Evolutionary conservation across 2,888 invertebrate species (phyloP).

Genomic region (Cheilosia grossa): DNA sequence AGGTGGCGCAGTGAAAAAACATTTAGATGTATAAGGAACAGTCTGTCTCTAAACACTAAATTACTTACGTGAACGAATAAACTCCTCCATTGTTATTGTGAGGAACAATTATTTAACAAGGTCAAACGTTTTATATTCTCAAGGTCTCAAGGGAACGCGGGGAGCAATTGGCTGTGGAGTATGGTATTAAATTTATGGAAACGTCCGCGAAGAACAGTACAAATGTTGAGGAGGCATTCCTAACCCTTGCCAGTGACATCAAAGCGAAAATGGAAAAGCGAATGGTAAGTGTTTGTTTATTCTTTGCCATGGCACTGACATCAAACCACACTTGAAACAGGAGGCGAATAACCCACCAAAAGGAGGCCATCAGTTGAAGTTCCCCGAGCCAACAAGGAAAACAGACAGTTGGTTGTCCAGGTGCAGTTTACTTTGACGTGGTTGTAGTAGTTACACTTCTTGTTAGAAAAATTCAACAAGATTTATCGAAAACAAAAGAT

Average conservation of each 20-base stretch:
- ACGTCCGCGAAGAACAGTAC: constrained; percentile 99
- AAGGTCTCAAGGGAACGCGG: constrained; percentile 97
- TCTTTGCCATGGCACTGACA: not conserved
- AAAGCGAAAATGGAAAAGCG: constrained; percentile 99
- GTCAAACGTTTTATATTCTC: not conserved
- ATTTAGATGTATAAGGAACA: no score
- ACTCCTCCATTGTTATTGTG: no score
- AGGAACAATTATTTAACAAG: not conserved
- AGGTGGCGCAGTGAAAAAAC: no score
- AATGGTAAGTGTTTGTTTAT: constrained; percentile 87
- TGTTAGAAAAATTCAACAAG: constrained; percentile 76
- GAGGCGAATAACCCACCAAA: constrained; percentile 95
- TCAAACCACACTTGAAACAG: constrained; percentile 83
- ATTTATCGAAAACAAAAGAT: constrained; percentile 51
- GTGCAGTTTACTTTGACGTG: constrained; percentile 94
- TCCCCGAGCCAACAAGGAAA: constrained; percentile 91
- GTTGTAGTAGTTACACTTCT: constrained; percentile 82
- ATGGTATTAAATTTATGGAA: constrained; percentile 99
- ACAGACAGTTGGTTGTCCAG: constrained; percentile 93
- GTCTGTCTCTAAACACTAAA: no score
- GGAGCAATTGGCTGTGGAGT: constrained; percentile 98
- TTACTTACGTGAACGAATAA: no score
- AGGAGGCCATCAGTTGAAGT: constrained; percentile 91
- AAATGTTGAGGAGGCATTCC: constrained; percentile 99
- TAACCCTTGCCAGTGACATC: constrained; percentile 98